Evolutionary conservation across 2,113 vertebrate species (phyloP).

Genomic region (Nyctereutes procyonoides): DNA sequence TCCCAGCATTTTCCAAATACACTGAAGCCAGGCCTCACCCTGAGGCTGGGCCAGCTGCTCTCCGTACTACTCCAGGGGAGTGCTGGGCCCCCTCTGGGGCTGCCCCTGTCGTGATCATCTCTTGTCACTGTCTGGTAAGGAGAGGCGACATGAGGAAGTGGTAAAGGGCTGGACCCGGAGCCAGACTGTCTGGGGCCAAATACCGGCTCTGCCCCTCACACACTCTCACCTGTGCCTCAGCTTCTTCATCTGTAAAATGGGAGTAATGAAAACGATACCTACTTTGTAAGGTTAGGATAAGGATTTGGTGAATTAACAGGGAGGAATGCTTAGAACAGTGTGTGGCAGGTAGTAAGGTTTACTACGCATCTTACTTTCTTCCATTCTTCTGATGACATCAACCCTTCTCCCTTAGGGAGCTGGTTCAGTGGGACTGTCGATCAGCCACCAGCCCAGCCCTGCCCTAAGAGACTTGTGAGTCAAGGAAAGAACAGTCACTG

Average conservation of each 20-base stretch:
- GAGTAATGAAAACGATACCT: background rate
- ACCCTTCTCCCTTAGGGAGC: background rate
- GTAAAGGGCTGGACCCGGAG: background rate
- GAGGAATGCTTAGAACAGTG: background rate
- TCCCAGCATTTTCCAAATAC: background rate
- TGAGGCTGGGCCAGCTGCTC: background rate
- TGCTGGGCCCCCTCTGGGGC: background rate
- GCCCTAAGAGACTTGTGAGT: background rate
- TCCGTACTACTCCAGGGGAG: background rate
- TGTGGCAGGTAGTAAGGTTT: background rate
- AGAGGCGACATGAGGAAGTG: background rate
- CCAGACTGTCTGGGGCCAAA: background rate
- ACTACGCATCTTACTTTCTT: background rate
- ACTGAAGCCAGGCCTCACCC: background rate
- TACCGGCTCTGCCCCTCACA: background rate
- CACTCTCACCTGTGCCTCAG: background rate
- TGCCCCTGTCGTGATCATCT: background rate
- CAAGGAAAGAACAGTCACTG: background rate
- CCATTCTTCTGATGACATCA: background rate
- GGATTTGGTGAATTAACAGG: background rate
- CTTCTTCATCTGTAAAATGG: background rate
- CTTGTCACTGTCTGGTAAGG: background rate
- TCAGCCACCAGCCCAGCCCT: background rate
- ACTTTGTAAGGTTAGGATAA: background rate
- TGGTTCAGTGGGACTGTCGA: background rate